These are phyloP conservation scores for Temnothorax rugatulus DNA, from an alignment of 2,888 invertebrate species.

Conservation along the genomic window DNA sequence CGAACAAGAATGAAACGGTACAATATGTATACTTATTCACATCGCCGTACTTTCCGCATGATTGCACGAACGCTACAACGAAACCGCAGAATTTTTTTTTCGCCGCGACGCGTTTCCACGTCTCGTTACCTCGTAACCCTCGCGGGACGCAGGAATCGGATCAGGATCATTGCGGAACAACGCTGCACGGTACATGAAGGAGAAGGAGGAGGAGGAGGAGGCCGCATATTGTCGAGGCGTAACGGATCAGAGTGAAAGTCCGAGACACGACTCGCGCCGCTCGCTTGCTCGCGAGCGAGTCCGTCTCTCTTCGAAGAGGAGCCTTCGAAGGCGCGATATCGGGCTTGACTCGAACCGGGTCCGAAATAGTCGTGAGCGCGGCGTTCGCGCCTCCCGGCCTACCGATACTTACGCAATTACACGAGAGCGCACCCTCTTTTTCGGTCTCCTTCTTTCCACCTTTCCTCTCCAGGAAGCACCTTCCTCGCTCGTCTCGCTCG, in stretches of 20 bases:
- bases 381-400: conserved; percentile 50
- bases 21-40: not conserved
- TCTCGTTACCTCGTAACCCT: conserved; percentile 71
- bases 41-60: not conserved
- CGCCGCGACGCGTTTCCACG: conserved; percentile 61
- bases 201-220: conserved; percentile 49
- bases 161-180: conserved; percentile 65
- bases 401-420: conserved; percentile 69
- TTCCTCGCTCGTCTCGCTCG: conserved; percentile 5
- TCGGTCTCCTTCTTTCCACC: not conserved
- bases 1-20: conserved; percentile 1
- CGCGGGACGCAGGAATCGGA: conserved; percentile 68
- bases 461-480: conserved; percentile 6
- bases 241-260: conserved; percentile 82
- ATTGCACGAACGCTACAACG: not conserved
- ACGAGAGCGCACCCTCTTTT: conserved; percentile 36
- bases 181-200: not conserved
- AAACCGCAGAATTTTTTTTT: not conserved
- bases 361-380: conserved; percentile 64
- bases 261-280: conserved; percentile 74
- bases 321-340: conserved; percentile 32
- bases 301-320: conserved; percentile 58
- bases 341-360: conserved; percentile 58
- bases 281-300: conserved; percentile 43
- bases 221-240: conserved; percentile 79